Evolutionary conservation across 2,113 vertebrate species (phyloP).

Genomic region (Uria aalge): DNA sequence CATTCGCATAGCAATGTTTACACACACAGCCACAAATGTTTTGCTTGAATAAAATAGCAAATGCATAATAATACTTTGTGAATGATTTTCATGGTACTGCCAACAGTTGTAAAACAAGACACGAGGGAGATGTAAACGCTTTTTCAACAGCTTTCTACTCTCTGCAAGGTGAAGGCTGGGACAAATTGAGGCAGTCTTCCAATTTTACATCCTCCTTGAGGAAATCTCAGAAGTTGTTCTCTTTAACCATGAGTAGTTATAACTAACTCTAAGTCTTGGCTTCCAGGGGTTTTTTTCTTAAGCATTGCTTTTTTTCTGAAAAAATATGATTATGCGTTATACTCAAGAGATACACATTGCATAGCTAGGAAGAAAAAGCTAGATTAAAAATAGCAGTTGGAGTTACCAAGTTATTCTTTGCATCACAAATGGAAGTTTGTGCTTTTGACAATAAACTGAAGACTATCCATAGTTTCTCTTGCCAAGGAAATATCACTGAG

Average conservation of each 20-base stretch:
- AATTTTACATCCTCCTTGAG: not conserved
- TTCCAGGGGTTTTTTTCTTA: not conserved
- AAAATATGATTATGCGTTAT: not conserved
- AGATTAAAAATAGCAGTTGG: not conserved
- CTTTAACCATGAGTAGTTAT: not conserved
- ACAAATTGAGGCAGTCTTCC: not conserved
- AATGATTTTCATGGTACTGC: not conserved
- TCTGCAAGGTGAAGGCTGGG: not conserved
- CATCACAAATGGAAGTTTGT: not conserved
- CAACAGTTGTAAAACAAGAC: not conserved
- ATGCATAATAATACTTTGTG: not conserved
- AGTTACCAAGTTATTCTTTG: not conserved
- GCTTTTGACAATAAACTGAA: not conserved
- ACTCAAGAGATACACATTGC: not conserved
- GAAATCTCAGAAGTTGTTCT: not conserved
- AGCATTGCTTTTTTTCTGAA: not conserved
- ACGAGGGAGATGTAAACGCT: not conserved
- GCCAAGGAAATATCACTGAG: not conserved
- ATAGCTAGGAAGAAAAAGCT: not conserved
- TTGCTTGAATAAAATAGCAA: not conserved
- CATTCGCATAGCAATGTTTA: accelerated
- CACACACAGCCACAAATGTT: not conserved
- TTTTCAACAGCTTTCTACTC: not conserved
- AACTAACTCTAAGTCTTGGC: not conserved
- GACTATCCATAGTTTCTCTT: not conserved